Evolutionary conservation across 1,140 invertebrate genomes (phyloP), one percentile per base, ranked within the genome.

Genomic region (Stegodyphus mimosarum): DNA sequence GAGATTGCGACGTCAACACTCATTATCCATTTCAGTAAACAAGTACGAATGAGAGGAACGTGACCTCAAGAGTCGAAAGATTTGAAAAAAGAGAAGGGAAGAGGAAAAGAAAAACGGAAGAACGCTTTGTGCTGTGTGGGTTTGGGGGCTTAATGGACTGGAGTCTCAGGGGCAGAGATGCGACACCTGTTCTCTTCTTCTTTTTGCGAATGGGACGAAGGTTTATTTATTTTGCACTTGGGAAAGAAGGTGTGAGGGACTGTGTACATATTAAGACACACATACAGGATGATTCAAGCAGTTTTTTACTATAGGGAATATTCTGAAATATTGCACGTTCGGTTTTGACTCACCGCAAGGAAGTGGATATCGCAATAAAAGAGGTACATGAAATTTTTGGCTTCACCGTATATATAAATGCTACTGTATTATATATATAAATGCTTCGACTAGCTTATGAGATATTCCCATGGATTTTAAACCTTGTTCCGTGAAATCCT

Each of bases 21-120:
- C 75, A 77, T 77, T 77, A 77, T 77, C 75, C 60, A 67, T 77
- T 77, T 66, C 64, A 67, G 48, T 48, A 77, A 77, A 77, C 75
- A 67, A 63, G 73, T 52, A 52, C 13, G 53, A 75, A 75, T 63
- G 63, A n/a, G 50, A 7, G 15, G 55, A 33, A 77, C 75, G 75
- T 77, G 75, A 77, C 75, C 63, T 33, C 17, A 51, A 49, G 6
- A 77, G 9, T 13, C 75, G 49, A 6, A 64, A 50, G 60, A 67
- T 33, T 77, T 77, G 60, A 10, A 10, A 11, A 11, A 33, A 53
- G n/a, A n/a, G 11, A 75, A 51, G 66, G 66, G 6, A 66, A 66
- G 17, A 72, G 15, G 51, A 51, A 76, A 66, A 50, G 17, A 77
- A 9, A 66, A 5, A 11, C 33, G 52, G 10, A 60, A 74, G 52